phyloP scores from a whole-genome alignment of 1,140 invertebrate species.

The Helicoverpa zea region DNA sequence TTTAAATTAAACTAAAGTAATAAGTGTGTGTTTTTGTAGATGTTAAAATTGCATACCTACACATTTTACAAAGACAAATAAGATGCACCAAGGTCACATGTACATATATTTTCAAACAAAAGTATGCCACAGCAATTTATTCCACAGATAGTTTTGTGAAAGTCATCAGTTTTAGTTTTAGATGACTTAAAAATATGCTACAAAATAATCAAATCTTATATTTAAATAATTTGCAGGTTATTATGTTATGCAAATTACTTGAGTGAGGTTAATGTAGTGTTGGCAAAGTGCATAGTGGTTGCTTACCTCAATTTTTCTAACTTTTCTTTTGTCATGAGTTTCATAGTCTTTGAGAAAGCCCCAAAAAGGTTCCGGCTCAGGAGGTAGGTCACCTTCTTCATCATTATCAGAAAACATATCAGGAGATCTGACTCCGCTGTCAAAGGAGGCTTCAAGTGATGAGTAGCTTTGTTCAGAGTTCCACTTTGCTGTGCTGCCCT shows the following conservation, averaged over 20 bases:
- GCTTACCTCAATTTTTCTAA: constrained; percentile 81
- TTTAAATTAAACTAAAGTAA: no score
- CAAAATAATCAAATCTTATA: neutral
- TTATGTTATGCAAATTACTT: constrained; percentile 35
- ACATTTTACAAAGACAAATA: neutral
- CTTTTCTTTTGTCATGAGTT: constrained; percentile 77
- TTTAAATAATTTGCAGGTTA: neutral
- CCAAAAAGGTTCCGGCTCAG: constrained; percentile 73
- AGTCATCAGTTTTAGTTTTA: neutral
- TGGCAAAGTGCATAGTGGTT: constrained; percentile 46
- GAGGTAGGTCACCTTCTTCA: constrained; percentile 56
- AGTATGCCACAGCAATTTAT: neutral
- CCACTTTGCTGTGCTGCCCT: constrained; percentile 70
- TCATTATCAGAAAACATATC: constrained; percentile 88
- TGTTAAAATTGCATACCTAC: constrained; percentile 12
- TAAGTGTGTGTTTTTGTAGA: neutral
- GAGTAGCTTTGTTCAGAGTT: constrained; percentile 79
- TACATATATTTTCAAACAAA: neutral
- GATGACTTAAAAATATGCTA: neutral
- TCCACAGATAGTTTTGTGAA: neutral
- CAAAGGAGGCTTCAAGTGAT: constrained; percentile 82
- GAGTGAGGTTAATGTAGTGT: constrained; percentile 2
- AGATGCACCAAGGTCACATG: neutral
- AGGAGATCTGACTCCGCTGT: constrained; percentile 85
- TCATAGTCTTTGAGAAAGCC: constrained; percentile 78